These are phyloP conservation scores for Pagrus major DNA, from an alignment of 2,113 vertebrate genomes.

Conservation along the genomic window DNA sequence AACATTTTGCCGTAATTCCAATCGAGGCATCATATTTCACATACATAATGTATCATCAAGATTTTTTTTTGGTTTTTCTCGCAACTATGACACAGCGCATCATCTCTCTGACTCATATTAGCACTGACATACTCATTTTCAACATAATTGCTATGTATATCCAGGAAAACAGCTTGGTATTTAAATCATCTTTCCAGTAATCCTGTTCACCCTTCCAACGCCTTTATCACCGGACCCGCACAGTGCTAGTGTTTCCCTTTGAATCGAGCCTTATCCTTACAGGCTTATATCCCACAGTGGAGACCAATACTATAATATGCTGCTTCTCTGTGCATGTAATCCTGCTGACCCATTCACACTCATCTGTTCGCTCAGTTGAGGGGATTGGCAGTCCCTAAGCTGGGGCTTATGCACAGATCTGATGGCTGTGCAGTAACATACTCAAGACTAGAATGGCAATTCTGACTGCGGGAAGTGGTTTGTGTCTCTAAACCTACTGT, in stretches of 20 bases:
- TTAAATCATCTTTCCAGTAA: constrained; percentile 44
- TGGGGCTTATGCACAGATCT: constrained; percentile 71
- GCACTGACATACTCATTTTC: constrained; percentile 18
- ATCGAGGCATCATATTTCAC: constrained; percentile 33
- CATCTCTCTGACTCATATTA: constrained; percentile 25
- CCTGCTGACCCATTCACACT: constrained; percentile 77
- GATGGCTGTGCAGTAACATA: constrained; percentile 60
- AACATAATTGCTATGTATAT: constrained; percentile 4
- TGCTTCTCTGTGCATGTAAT: constrained; percentile 75
- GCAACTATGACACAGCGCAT: constrained; percentile 31
- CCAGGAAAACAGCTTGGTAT: constrained; percentile 33
- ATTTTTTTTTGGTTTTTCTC: constrained; percentile 39
- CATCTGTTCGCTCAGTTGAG: constrained; percentile 64
- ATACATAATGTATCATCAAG: constrained; percentile 34
- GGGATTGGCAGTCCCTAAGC: constrained; percentile 72
- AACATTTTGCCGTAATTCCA: constrained; percentile 27
- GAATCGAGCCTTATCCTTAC: constrained; percentile 44
- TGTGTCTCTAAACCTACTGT: not conserved
- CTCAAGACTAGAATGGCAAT: constrained; percentile 44
- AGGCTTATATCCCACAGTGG: constrained; percentile 57
- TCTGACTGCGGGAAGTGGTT: constrained; percentile 1
- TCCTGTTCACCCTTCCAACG: constrained; percentile 34
- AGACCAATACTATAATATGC: constrained; percentile 56
- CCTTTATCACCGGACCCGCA: constrained; percentile 36
- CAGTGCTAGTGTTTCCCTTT: constrained; percentile 42